Evolutionary conservation across 2,797 vertebrate species (phyloP).

Genomic region (Hippopotamyrus pictus): DNA sequence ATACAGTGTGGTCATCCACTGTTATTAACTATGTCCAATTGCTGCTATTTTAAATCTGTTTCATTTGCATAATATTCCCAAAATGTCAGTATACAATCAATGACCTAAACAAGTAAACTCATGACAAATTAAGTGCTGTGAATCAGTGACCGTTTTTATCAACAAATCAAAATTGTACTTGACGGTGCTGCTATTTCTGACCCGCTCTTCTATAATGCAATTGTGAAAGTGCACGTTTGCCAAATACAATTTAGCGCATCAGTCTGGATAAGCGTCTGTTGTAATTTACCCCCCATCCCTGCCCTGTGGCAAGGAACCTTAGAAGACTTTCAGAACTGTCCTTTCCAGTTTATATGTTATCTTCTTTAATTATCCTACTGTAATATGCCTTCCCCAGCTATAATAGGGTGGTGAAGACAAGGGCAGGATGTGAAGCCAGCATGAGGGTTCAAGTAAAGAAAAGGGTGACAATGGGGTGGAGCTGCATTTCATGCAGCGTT

Average conservation of each 20-base stretch:
- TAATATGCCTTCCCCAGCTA: not conserved
- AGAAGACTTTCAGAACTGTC: conserved; percentile 24
- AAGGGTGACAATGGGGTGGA: not conserved
- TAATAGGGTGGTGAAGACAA: conserved; percentile 21
- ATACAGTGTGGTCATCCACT: not conserved
- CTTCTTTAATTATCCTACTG: conserved; percentile 29
- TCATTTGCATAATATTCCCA: not conserved
- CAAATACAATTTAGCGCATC: conserved; percentile 30
- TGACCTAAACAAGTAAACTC: not conserved
- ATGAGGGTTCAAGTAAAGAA: not conserved
- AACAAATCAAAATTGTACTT: not conserved
- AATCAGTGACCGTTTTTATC: not conserved
- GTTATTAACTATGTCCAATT: not conserved
- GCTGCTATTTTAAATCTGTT: not conserved
- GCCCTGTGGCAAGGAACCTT: conserved; percentile 23
- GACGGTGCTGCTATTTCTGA: not conserved
- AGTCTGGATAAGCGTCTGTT: conserved; percentile 22
- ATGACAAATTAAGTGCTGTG: not conserved
- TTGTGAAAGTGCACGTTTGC: conserved; percentile 27
- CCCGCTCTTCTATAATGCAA: not conserved
- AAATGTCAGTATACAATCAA: not conserved
- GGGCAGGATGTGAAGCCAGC: conserved; percentile 19
- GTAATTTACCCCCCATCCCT: conserved; percentile 27
- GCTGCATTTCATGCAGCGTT: not conserved
- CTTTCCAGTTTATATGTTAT: conserved; percentile 21